Evolutionary conservation across 2,888 invertebrate species (phyloP), one percentile per base, ranked within the genome.

Genomic region (Exocentrus adspersus): DNA sequence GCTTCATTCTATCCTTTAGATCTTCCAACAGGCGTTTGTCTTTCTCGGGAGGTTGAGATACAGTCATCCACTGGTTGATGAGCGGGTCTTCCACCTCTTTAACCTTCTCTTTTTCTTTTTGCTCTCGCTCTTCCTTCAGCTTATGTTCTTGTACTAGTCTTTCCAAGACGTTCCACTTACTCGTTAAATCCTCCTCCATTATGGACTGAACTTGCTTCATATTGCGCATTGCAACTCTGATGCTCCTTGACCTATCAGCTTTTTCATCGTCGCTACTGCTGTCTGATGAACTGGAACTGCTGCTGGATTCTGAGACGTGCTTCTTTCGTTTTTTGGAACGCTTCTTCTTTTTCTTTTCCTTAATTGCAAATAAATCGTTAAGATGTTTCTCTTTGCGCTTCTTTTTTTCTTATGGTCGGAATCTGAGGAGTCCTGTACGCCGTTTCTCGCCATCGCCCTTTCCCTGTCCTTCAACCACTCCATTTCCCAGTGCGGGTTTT

Each of bases 401-500:
- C 12, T 71, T 20, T 72, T 72, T 14, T 67, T 62, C 16, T 67
- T 68, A 1, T 65, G 62, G 14, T 76, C 76, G 12, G 73, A 72
- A 12, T 73, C 71, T 4, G 73, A 74, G 9, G 64, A 67, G 19
- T 67, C 67, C 1, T 63, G 66, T 32, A 70, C 61, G n/a, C 66
- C 74, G 37, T 73, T 75, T 51, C 81, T 74, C n/a, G 77, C 69
- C 69, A 80, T 72, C 2, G 82, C 79, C 61, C 78, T 79, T 66
- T 83, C 92, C 2, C 94, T 86, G 80, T 93, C 93, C 6, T 90
- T 90, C 84, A 92, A 86, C 93, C 94, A 94, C 76, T 93, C 92
- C 0, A 90, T 89, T 80, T 95, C 94, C 90, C 93, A 94, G 75
- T 92, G 92, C 0, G 94, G 93, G 83, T 93, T 93, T 80, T 92